Evolutionary conservation across 2,888 invertebrate species (phyloP), one percentile per base, ranked within the genome.

Genomic region (Luperina testacea): DNA sequence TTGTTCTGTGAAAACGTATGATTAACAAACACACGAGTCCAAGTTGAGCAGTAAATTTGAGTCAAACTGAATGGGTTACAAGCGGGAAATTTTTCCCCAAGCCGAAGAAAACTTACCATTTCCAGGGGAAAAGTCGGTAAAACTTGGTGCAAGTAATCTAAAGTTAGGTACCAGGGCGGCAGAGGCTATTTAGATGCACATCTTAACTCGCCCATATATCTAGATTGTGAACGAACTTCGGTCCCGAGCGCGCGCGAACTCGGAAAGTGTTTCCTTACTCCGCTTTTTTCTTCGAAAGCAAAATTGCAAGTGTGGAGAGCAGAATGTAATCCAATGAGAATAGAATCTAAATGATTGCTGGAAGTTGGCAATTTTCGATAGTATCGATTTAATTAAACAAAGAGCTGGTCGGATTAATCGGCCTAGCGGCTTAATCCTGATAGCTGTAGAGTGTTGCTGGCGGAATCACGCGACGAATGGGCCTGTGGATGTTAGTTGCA

Each of bases 151-250:
- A 96, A 97, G 97, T 96, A 97, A 97, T 97, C 96, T 97, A 97
- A 96, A 97, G 94, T 97, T 97, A 94, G 96, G 95, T 96, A 95
- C 94, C 95, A 95, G 91, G 93, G 94, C 94, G 94, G 95, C 96
- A 94, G 95, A 94, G 94, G 96, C 96, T 96, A 96, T 97, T 96
- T 96, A 96, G 97, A 96, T 96, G 96, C 95, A 95, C 96, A 97
- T 97, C 96, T 96, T 96, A 96, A 96, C 96, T 95, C 93, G 92
- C 91, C 94, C 94, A 95, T 97, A 96, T 96, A 96, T 96, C 96
- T 96, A 95, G 96, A 96, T 96, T 96, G 96, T 94, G 93, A 91
- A 91, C 90, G 89, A 94, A 94, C 87, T 95, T 93, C 90, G 90
- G 88, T 89, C 90, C 89, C 90, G 88, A 87, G 88, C 81, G 87